phyloP scores from a whole-genome alignment of 2,113 vertebrate species.

The Hylia prasina region DNA sequence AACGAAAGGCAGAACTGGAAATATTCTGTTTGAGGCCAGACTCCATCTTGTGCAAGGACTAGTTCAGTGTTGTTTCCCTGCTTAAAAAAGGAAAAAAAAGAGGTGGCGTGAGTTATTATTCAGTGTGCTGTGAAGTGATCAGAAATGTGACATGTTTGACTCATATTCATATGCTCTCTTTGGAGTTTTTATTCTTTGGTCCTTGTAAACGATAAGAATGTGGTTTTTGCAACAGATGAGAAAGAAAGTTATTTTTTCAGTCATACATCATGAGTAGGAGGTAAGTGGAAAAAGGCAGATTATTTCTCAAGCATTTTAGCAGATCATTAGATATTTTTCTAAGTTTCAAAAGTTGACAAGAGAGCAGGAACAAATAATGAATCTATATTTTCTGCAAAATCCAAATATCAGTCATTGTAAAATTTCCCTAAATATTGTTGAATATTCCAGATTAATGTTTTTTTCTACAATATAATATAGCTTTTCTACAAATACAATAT shows the following conservation, averaged over 20 bases:
- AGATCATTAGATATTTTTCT: background rate
- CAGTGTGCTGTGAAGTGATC: background rate
- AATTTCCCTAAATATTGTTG: background rate
- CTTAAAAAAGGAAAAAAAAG: background rate
- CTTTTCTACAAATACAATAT: background rate
- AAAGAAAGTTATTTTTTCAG: background rate
- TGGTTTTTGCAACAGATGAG: background rate
- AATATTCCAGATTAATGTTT: background rate
- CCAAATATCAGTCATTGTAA: background rate
- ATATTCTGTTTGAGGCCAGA: background rate
- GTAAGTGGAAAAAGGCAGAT: background rate
- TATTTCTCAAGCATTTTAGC: background rate
- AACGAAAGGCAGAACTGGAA: background rate
- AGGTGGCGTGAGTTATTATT: background rate
- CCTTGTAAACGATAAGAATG: background rate
- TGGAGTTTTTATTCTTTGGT: background rate
- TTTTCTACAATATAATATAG: background rate
- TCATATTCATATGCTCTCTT: background rate
- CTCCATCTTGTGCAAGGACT: background rate
- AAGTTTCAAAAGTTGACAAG: background rate
- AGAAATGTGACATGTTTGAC: background rate
- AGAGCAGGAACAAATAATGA: background rate
- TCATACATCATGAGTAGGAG: background rate
- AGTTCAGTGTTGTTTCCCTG: background rate
- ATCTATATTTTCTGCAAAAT: background rate